Percentiles rank a stretch among this genome's conserved stretches.
Conservation (phyloP, 1,140 invertebrate genomes). For the Trachymyrmex septentrionalis region DNA sequence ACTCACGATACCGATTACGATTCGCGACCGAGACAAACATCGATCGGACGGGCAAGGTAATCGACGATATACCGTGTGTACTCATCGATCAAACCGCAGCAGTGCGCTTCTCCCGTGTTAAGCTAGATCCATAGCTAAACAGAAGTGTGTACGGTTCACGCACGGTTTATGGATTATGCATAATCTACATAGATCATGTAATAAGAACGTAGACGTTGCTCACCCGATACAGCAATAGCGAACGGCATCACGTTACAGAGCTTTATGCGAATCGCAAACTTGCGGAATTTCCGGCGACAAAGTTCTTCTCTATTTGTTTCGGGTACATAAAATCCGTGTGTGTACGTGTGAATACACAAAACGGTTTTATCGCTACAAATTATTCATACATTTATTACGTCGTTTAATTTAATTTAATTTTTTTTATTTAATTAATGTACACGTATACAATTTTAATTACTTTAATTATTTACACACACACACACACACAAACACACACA, state of each 20-base stretch:
- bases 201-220: slow-evolving; percentile 26
- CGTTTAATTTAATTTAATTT: neutral
- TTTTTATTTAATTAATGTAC: no score
- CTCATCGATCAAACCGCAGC: slow-evolving; percentile 55
- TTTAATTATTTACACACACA: no score
- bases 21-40: slow-evolving; percentile 26
- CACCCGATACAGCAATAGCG: neutral
- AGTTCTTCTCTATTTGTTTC: neutral
- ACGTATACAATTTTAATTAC: no score
- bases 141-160: slow-evolving; percentile 45
- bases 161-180: slow-evolving; percentile 56
- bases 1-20: slow-evolving; percentile 31
- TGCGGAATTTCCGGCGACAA: neutral
- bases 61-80: slow-evolving; percentile 2
- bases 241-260: neutral
- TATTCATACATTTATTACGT: neutral
- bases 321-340: neutral
- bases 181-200: slow-evolving; percentile 14
- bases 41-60: slow-evolving; percentile 7
- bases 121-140: slow-evolving; percentile 33
- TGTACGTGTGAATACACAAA: neutral
- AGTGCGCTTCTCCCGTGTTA: slow-evolving; percentile 25
- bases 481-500: neutral
- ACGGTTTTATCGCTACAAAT: neutral
- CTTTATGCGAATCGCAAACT: neutral